phyloP scores from a whole-genome alignment of 2,888 invertebrate genomes.

The Leptothorax acervorum region DNA sequence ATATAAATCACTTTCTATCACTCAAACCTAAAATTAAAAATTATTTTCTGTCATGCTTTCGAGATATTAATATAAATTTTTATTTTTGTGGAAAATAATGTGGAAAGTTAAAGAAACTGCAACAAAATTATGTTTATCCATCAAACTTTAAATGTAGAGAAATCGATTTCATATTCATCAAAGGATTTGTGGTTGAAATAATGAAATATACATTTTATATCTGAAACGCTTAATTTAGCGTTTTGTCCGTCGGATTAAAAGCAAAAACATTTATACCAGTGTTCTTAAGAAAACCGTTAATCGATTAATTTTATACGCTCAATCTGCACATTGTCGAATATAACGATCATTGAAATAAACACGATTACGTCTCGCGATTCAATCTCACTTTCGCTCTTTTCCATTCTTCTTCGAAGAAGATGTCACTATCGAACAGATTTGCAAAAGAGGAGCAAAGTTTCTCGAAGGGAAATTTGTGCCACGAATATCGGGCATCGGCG shows the following conservation, averaged over 20 bases:
- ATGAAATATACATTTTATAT: background rate
- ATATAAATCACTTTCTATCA: background rate
- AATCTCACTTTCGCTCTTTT: background rate
- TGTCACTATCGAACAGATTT: constrained; percentile 48
- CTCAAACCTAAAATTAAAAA: background rate
- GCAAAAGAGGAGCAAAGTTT: constrained; percentile 68
- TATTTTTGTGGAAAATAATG: background rate
- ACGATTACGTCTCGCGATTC: background rate
- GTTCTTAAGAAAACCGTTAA: background rate
- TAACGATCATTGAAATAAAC: background rate
- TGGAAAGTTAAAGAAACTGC: background rate
- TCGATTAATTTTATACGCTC: constrained; percentile 6
- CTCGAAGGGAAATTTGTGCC: constrained; percentile 74
- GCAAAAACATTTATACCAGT: background rate
- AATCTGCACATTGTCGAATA: background rate
- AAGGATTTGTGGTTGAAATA: background rate
- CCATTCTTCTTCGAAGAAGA: constrained; percentile 45
- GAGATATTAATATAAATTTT: background rate
- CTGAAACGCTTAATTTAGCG: background rate
- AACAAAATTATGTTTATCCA: background rate
- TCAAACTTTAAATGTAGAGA: background rate
- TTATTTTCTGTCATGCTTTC: background rate
- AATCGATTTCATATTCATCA: background rate
- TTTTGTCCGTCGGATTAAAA: background rate
- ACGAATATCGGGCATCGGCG: constrained; percentile 75